Evolutionary conservation across 1,140 invertebrate species (phyloP).

Genomic region (Drosophila nikananu): DNA sequence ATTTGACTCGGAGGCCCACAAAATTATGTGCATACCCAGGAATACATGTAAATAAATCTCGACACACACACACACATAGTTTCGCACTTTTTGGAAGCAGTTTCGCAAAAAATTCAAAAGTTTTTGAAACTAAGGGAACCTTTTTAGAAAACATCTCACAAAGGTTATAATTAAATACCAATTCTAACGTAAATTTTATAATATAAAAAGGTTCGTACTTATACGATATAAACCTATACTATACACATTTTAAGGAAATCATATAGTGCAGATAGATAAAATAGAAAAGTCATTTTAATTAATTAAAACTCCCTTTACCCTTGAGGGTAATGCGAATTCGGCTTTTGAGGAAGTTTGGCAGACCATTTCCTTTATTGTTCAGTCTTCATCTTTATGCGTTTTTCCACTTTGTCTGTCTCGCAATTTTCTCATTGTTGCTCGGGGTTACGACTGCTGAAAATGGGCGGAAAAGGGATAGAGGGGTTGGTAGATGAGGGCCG

Average conservation of each 20-base stretch:
- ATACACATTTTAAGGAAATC: neutral
- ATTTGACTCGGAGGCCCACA: conserved; percentile 38
- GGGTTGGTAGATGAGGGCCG: conserved; percentile 21
- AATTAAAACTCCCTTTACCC: neutral
- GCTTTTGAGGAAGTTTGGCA: conserved; percentile 8
- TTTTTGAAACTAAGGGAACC: neutral
- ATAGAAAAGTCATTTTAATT: neutral
- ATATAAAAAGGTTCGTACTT: neutral
- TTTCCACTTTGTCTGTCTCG: conserved; percentile 73
- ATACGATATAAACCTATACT: neutral
- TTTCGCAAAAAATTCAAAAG: conserved; percentile 1
- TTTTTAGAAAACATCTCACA: neutral
- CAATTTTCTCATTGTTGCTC: conserved; percentile 75
- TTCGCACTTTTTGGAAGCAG: conserved; percentile 23
- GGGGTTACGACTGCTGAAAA: conserved; percentile 46
- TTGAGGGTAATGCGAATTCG: neutral
- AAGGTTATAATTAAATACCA: neutral
- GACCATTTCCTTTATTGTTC: conserved; percentile 55
- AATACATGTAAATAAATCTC: conserved; percentile 22
- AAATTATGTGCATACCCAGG: conserved; percentile 56
- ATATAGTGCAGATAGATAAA: neutral
- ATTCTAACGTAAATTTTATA: neutral
- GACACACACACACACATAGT: conserved; percentile 12
- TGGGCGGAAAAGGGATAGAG: conserved; percentile 26
- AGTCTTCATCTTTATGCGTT: conserved; percentile 70